Evolutionary conservation across 2,113 vertebrate species (phyloP), one percentile per base, ranked within the genome.

Genomic region (Elephas maximus): DNA sequence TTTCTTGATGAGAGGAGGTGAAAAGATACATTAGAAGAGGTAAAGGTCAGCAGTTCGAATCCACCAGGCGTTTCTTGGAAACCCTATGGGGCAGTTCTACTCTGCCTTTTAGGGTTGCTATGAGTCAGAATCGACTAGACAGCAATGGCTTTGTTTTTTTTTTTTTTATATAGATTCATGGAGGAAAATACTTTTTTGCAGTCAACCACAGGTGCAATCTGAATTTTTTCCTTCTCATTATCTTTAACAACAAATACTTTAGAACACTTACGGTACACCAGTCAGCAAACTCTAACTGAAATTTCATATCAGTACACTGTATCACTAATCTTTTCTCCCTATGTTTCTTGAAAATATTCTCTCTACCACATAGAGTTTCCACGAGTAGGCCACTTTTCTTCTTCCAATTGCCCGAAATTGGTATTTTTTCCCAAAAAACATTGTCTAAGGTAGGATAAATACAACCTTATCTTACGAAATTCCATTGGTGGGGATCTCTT

Each of bases 311-410:
- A 37, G 14, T 30, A 62, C 4, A 51, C 17, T 51, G 41, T 53
- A 53, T 37, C 48, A 77, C 4, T 91, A 5, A 45, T 87, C 2
- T 20, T 6, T 33, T 97, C 44, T 88, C 74, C 5, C 8, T 37
- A 3, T 84, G 80, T 80, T 78, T 88, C 15, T 73, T 95, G 37
- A 79, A 74, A 84, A 53, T 48, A 80, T 84, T 95, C 8, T 78
- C 5, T 94, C 37, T 57, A 30, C 5, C 12, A 63, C 24, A 65
- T 23, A 24, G 41, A 86, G 11, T 83, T 83, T 93, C 62, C 37
- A 33, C 77, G 30, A 57, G 37, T 78, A 41, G 51, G 63, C 2
- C 5, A 17, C 14, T 91, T 17, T 48, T 83, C 67, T 77, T 88
- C 9, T 7, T 83, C 45, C 26, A 78, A 23, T 74, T 67, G 33